Evolutionary conservation across 35 echinoderm and acorn worm genomes (phyloP), one percentile per base, ranked within the genome.

Genomic region (Apostichopus japonicus): DNA sequence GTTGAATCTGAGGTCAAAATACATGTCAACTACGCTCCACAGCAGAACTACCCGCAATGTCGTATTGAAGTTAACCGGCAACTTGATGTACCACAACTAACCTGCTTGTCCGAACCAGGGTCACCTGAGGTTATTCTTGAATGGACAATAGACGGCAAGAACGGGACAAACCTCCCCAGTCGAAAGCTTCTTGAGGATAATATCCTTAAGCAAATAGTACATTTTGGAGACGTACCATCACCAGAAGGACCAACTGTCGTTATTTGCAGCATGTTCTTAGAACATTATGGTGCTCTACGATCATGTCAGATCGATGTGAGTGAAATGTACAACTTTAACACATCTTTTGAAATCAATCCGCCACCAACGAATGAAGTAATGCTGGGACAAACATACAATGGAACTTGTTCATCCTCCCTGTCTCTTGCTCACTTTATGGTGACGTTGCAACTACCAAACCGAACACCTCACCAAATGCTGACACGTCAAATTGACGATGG

Each of bases 61-160:
- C 7, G 23, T 1, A 53, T 79, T 8, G 90, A 91, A 17, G 44
- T 21, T 14, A 53, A 55, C 22, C 33, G 33, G 33, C 33, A 44
- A 44, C 6, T 21, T 6, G 6, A 6, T 59, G 8, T 53, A 10
- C 90, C 71, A 22, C 14, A 51, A 10, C 15, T 91, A 53, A 79
- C 17, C 11, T 91, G 90, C 58, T n/a, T 79, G 17, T 78, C 90
- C 13, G 90, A 91, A 78, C 90, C 90, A 58, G 90, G 90, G 13
- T 91, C 71, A 17, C 90, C 90, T 14, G 24, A 77, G 52, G 90
- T 78, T 55, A 2, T 56, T 14, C 54, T 91, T 1, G 72, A 67
- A 53, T 91, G 90, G 90, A 56, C 15, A 53, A 65, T 23, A 15
- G 17, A 33, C 17, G 51, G 51, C 15, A n/a, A 21, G 51, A 79